These are phyloP conservation scores for Saimiri boliviensis DNA, from an alignment of 2,113 vertebrate species.

Conservation along the genomic window DNA sequence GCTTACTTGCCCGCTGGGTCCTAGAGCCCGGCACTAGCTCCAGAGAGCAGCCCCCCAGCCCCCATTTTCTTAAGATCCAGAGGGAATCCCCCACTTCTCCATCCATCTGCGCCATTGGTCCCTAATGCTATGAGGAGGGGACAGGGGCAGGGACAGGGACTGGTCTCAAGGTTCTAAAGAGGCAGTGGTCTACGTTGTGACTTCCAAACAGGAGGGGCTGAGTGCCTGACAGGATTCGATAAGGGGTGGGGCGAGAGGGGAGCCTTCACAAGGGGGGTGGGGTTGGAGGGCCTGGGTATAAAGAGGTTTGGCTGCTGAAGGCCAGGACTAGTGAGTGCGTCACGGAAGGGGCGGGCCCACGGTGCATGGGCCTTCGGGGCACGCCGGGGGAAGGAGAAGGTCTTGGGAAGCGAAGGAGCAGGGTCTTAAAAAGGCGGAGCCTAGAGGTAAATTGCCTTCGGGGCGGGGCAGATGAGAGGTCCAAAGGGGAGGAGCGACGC, in stretches of 20 bases:
- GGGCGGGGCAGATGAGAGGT: not conserved
- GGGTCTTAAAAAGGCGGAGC: not conserved
- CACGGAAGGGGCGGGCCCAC: slow-evolving; percentile 27
- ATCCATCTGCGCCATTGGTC: not conserved
- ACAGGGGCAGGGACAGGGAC: not conserved
- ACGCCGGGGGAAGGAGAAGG: not conserved
- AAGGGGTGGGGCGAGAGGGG: slow-evolving; percentile 40
- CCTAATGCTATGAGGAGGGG: not conserved
- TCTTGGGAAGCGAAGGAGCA: not conserved
- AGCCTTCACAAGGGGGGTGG: not conserved
- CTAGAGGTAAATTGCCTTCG: not conserved
- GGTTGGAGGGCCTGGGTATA: not conserved
- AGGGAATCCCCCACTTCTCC: not conserved
- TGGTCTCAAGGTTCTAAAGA: not conserved
- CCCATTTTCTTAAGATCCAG: slow-evolving; percentile 40
- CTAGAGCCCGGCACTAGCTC: slow-evolving; percentile 58
- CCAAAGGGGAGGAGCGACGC: not conserved
- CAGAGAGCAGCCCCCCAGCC: not conserved
- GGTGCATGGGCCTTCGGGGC: not conserved
- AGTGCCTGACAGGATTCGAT: not conserved
- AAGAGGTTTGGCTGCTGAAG: not conserved
- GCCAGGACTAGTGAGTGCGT: not conserved
- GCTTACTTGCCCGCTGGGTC: slow-evolving; percentile 69
- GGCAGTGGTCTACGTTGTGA: slow-evolving; percentile 2
- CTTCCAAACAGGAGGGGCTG: slow-evolving; percentile 44